Percentiles rank a stretch among this genome's conserved stretches.
Evolutionary conservation across 2,888 invertebrate genomes (phyloP).

Genomic region (Mesodorylaimus sp.): DNA sequence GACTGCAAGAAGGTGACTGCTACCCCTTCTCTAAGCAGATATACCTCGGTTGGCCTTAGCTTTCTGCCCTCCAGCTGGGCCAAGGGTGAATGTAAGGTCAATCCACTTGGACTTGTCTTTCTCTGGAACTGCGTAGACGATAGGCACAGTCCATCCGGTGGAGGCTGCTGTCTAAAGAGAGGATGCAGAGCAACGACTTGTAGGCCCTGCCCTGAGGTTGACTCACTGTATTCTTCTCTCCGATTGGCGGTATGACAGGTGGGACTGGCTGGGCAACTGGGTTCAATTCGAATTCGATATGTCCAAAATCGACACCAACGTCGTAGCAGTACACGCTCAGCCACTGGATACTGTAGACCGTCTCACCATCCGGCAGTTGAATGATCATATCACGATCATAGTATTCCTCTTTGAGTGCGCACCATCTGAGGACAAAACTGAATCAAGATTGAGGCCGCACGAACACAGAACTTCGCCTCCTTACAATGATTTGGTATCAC

Average conservation of each 20-base stretch:
- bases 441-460: neutral
- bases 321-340: slow-evolving; percentile 19
- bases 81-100: neutral
- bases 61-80: neutral
- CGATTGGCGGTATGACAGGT: neutral
- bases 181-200: neutral
- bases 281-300: slow-evolving; percentile 11
- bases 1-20: neutral
- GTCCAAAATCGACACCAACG: slow-evolving; percentile 21
- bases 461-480: neutral
- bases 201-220: no score
- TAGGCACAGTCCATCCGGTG: neutral
- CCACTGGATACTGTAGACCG: slow-evolving; percentile 22
- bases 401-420: slow-evolving; percentile 20
- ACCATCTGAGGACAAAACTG: slow-evolving; percentile 16
- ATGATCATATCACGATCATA: slow-evolving; percentile 15
- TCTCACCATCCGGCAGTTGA: slow-evolving; percentile 17
- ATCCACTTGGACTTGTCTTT: neutral
- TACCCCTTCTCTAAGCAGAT: neutral
- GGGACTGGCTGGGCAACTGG: neutral
- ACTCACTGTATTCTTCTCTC: neutral
- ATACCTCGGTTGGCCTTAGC: neutral
- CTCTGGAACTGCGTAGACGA: neutral
- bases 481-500: slow-evolving; percentile 1
- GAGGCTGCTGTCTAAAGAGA: neutral